These are phyloP conservation scores for Kryptolebias ocellatus DNA, from an alignment of 2,797 vertebrate genomes.

Conservation along the genomic window DNA sequence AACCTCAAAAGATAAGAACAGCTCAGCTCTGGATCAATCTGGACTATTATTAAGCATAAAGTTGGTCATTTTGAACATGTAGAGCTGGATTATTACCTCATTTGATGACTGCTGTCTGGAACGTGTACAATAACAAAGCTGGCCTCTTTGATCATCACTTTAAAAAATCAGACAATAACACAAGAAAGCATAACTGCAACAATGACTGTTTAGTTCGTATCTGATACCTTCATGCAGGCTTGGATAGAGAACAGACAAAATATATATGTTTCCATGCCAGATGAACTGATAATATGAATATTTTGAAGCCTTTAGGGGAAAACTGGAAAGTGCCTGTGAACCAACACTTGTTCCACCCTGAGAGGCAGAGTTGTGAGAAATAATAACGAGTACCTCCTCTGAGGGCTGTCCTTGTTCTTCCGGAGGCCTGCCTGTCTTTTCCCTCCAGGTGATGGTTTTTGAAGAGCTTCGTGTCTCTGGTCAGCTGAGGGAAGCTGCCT, in stretches of 20 bases:
- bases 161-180: too few relatives aligned
- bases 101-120: too few relatives aligned
- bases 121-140: too few relatives aligned
- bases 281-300: background rate
- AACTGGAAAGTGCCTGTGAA: background rate
- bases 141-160: too few relatives aligned
- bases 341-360: constrained; percentile 3
- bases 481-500: constrained; percentile 11
- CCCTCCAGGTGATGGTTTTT: constrained; percentile 38
- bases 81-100: too few relatives aligned
- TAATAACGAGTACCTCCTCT: constrained; percentile 21
- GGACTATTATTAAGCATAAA: too few relatives aligned
- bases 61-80: too few relatives aligned
- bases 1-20: too few relatives aligned
- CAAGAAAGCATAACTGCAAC: background rate
- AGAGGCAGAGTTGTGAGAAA: constrained; percentile 11
- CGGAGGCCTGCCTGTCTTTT: constrained; percentile 23
- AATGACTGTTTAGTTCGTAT: background rate
- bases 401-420: constrained; percentile 19
- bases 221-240: background rate
- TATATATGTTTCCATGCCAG: background rate
- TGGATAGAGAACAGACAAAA: background rate
- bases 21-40: too few relatives aligned
- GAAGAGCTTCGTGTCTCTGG: background rate
- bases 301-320: background rate